Evolutionary conservation across 1,140 invertebrate species (phyloP).

Genomic region (Vanessa tameamea): DNA sequence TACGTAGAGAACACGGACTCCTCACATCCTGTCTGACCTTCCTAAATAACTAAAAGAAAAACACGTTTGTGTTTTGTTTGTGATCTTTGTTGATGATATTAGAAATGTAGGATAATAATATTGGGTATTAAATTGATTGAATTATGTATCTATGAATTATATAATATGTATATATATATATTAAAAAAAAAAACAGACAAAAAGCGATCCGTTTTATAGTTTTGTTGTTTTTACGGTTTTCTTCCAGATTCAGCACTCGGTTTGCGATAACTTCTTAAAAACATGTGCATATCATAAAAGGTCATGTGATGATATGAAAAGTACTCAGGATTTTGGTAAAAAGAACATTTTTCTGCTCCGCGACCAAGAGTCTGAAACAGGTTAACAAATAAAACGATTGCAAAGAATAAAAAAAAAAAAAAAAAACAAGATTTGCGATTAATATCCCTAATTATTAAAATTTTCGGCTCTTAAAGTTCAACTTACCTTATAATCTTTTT

Average conservation of each 20-base stretch:
- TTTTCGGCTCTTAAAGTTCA: too few species aligned
- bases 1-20: too few species aligned
- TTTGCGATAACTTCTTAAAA: conserved; percentile 46
- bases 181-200: too few species aligned
- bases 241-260: conserved; percentile 46
- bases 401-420: background rate
- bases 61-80: too few species aligned
- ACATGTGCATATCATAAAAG: conserved; percentile 56
- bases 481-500: too few species aligned
- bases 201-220: background rate
- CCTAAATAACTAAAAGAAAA: too few species aligned
- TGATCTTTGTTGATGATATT: too few species aligned
- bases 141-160: too few species aligned
- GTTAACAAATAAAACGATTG: background rate
- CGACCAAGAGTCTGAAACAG: conserved; percentile 52
- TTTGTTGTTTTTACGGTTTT: conserved; percentile 32
- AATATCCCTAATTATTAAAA: background rate
- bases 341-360: conserved; percentile 42
- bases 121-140: too few species aligned
- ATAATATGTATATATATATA: too few species aligned
- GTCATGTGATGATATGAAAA: conserved; percentile 65
- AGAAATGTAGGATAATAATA: too few species aligned
- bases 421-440: background rate
- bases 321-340: conserved; percentile 63
- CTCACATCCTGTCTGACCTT: too few species aligned